Percentiles rank a stretch among this genome's conserved stretches.
These are phyloP conservation scores for Dolichallabes microphthalmus DNA, from an alignment of 2,113 vertebrate species.

Conservation along the genomic window DNA sequence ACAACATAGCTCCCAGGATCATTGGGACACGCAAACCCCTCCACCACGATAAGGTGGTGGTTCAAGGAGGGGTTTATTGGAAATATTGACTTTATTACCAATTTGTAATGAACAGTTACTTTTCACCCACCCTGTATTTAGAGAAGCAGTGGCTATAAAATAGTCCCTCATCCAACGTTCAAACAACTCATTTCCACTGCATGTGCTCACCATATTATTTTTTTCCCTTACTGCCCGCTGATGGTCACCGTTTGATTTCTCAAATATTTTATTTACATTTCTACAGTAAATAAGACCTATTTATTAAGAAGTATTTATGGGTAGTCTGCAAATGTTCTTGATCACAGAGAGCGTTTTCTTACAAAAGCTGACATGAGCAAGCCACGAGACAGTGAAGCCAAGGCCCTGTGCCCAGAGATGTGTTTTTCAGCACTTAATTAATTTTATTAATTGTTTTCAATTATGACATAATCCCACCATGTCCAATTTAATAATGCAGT, in stretches of 20 bases:
- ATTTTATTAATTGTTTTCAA: constrained; percentile 21
- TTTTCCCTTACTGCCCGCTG: background rate
- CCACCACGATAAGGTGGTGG: no score
- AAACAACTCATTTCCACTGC: background rate
- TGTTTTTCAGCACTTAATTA: background rate
- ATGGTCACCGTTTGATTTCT: background rate
- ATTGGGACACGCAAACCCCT: no score
- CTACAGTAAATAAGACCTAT: background rate
- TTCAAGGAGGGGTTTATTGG: no score
- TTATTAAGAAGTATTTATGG: background rate
- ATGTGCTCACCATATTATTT: background rate
- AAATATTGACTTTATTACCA: no score
- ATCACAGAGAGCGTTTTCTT: background rate
- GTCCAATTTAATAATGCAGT: background rate
- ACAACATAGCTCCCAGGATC: no score
- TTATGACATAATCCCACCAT: background rate
- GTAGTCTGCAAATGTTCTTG: background rate
- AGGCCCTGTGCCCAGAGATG: background rate
- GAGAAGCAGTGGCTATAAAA: background rate
- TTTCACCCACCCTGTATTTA: background rate
- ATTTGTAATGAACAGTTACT: no score
- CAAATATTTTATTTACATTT: background rate
- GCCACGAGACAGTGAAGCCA: background rate
- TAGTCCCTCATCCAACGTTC: background rate
- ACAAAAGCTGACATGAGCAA: background rate